These are phyloP conservation scores for Paramisgurnus dabryanus DNA, from an alignment of 2,113 vertebrate genomes.

Conservation along the genomic window DNA sequence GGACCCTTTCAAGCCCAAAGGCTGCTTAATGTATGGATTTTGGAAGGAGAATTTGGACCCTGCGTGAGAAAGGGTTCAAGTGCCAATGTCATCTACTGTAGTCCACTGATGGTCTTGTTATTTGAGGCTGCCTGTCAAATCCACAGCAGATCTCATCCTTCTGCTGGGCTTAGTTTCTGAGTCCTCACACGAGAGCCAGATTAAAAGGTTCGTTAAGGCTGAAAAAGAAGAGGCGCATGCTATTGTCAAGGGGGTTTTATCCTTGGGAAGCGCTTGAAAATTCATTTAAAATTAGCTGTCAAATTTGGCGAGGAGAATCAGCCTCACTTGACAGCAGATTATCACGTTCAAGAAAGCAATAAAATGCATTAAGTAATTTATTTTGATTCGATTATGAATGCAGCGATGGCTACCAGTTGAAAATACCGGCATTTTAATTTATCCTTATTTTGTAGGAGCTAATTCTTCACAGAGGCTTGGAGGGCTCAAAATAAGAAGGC, in stretches of 20 bases:
- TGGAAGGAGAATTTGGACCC: not conserved
- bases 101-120: conserved; percentile 51
- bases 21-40: not conserved
- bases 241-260: conserved; percentile 16
- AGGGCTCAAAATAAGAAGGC: not conserved
- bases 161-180: conserved; percentile 30
- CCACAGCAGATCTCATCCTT: conserved; percentile 49
- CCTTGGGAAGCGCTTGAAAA: conserved; percentile 14
- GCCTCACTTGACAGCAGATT: conserved; percentile 15
- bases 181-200: conserved; percentile 50
- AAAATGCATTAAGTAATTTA: conserved; percentile 20
- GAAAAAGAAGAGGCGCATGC: conserved; percentile 8
- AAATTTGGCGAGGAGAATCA: conserved; percentile 14
- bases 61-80: not conserved
- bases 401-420: conserved; percentile 8
- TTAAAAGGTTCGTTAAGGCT: conserved; percentile 55
- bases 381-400: conserved; percentile 16
- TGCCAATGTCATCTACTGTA: conserved; percentile 47
- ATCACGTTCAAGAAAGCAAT: conserved; percentile 7
- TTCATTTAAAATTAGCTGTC: conserved; percentile 38
- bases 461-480: conserved; percentile 44
- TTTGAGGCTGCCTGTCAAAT: conserved; percentile 47
- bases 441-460: conserved; percentile 32
- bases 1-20: not conserved
- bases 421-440: conserved; percentile 38